phyloP scores from a whole-genome alignment of 2,113 vertebrate genomes.

The Sinocyclocheilus rhinocerous region DNA sequence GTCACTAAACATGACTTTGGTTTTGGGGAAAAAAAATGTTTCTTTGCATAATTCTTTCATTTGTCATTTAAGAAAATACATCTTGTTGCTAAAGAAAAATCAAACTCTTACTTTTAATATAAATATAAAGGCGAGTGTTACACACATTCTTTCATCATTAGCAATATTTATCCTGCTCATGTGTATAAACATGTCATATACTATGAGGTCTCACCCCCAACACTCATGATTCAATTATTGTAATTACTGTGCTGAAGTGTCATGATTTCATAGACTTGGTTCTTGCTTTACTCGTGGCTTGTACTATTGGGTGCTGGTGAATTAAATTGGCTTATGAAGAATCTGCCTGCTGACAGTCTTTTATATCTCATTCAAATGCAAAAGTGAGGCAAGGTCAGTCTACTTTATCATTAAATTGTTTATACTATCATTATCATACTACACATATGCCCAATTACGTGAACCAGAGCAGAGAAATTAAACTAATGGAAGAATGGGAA shows the following conservation, averaged over 20 bases:
- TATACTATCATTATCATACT: neutral
- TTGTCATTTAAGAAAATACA: neutral
- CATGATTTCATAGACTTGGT: slow-evolving; percentile 23
- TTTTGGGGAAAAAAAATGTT: slow-evolving; percentile 28
- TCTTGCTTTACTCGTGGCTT: neutral
- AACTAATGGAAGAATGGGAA: neutral
- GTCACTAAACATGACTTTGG: slow-evolving; percentile 53
- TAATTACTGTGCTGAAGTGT: neutral
- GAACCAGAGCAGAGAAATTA: neutral
- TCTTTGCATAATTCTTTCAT: slow-evolving; percentile 8
- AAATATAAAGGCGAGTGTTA: neutral
- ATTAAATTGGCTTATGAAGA: slow-evolving; percentile 10
- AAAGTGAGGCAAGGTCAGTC: neutral
- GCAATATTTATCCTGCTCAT: neutral
- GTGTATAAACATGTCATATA: neutral
- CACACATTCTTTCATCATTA: neutral
- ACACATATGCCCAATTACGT: neutral
- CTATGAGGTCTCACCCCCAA: neutral
- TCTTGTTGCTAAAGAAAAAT: neutral
- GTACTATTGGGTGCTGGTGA: slow-evolving; percentile 8
- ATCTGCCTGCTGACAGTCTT: neutral
- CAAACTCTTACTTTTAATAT: neutral
- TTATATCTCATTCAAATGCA: neutral
- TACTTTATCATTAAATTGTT: neutral
- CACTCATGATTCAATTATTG: neutral